phyloP scores from a whole-genome alignment of 2,797 vertebrate genomes.

The Crenichthys baileyi region DNA sequence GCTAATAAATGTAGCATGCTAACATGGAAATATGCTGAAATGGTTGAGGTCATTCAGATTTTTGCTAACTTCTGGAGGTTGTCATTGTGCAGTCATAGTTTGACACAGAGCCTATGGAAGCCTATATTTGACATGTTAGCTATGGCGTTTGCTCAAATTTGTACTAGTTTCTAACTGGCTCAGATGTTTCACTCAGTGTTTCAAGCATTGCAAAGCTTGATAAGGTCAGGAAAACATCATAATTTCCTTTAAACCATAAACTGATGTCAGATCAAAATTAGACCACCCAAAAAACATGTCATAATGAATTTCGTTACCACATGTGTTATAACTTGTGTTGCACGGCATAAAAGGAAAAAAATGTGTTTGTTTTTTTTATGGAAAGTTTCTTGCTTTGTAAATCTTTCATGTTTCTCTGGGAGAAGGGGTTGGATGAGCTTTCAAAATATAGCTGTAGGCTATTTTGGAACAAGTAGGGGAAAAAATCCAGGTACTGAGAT shows the following conservation, averaged over 20 bases:
- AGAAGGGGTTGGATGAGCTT: background rate
- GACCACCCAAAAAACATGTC: background rate
- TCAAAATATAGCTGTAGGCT: constrained; percentile 4
- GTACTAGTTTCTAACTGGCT: background rate
- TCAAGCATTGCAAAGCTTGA: background rate
- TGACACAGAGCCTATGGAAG: background rate
- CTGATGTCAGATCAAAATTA: background rate
- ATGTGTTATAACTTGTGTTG: background rate
- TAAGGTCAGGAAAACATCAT: background rate
- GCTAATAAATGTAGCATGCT: no score
- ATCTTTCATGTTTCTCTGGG: background rate
- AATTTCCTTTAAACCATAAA: background rate
- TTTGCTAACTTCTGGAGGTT: background rate
- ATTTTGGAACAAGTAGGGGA: background rate
- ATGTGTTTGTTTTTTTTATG: background rate
- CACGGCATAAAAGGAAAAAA: no score
- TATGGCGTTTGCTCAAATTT: background rate
- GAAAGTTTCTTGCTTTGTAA: background rate
- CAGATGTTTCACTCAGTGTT: background rate
- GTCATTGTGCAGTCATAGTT: background rate
- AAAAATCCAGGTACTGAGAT: background rate
- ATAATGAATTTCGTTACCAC: background rate
- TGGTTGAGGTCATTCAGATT: no score
- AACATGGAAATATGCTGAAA: no score
- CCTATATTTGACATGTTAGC: background rate